Conservation (phyloP, 2,888 invertebrate genomes). For the Drosophila anomelani region DNA sequence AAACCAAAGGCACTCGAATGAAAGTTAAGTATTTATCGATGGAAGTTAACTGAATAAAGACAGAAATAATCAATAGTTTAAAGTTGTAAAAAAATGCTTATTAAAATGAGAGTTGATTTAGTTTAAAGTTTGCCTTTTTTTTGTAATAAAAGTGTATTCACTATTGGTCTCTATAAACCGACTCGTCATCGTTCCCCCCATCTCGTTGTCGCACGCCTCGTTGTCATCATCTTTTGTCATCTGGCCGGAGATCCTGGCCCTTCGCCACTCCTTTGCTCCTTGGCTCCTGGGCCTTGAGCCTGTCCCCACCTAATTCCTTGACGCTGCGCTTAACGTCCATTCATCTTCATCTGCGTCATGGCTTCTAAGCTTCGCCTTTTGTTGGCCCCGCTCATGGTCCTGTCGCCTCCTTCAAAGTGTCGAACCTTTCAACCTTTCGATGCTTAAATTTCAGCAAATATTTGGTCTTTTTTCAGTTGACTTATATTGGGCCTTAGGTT, state of each 20-base stretch:
- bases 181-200: conserved; percentile 19
- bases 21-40: background rate
- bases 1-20: background rate
- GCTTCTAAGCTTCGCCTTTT: conserved; percentile 61
- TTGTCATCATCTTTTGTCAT: conserved; percentile 48
- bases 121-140: background rate
- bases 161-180: conserved; percentile 7
- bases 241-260: background rate
- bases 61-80: background rate
- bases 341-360: conserved; percentile 69
- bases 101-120: background rate
- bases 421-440: conserved; percentile 71
- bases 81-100: background rate
- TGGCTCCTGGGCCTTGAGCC: conserved; percentile 29
- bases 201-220: conserved; percentile 19
- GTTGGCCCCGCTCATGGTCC: conserved; percentile 17
- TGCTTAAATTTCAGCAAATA: conserved; percentile 70
- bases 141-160: background rate
- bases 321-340: conserved; percentile 65
- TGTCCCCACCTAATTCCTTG: conserved; percentile 67
- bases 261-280: conserved; percentile 3
- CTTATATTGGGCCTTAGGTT: background rate
- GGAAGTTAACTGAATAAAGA: background rate
- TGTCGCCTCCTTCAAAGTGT: conserved; percentile 39
- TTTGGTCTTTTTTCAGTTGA: conserved; percentile 42